Conservation (phyloP, 1,140 invertebrate genomes). For the Andricus grossulariae region DNA sequence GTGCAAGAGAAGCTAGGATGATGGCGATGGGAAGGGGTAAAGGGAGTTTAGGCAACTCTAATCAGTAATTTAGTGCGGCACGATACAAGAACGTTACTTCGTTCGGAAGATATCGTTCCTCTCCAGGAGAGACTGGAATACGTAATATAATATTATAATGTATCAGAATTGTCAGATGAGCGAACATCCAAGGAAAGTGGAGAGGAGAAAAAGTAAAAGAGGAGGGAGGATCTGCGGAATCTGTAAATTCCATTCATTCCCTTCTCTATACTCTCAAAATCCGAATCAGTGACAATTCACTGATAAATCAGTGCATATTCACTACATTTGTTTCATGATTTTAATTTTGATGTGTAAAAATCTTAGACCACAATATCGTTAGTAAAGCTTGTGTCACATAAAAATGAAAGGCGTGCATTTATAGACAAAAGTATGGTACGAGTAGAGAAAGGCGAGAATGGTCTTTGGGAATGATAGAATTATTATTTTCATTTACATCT, state of each 20-base stretch:
- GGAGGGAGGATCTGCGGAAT: slow-evolving; percentile 22
- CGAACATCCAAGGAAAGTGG: slow-evolving; percentile 15
- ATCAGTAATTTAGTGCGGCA: slow-evolving; percentile 45
- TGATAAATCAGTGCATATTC: too few species aligned
- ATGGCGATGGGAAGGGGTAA: slow-evolving; percentile 20
- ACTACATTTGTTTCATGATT: neutral
- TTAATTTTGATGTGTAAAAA: neutral
- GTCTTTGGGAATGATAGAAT: too few species aligned
- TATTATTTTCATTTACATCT: too few species aligned
- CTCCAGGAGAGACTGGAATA: slow-evolving; percentile 30
- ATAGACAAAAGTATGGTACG: too few species aligned
- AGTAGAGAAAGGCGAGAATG: too few species aligned
- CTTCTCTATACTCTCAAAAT: neutral
- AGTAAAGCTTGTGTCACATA: too few species aligned
- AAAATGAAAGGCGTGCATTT: too few species aligned
- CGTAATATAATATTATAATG: slow-evolving; percentile 43
- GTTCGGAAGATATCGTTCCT: slow-evolving; percentile 27
- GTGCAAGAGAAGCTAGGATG: neutral
- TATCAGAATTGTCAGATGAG: slow-evolving; percentile 8
- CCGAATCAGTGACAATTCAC: too few species aligned
- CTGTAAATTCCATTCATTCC: neutral
- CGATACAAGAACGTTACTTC: slow-evolving; percentile 35
- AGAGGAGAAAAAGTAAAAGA: neutral
- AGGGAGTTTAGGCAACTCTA: slow-evolving; percentile 39
- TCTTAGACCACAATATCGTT: too few species aligned